Evolutionary conservation across 2,113 vertebrate species (phyloP).

Genomic region (Brachypteracias leptosomus): DNA sequence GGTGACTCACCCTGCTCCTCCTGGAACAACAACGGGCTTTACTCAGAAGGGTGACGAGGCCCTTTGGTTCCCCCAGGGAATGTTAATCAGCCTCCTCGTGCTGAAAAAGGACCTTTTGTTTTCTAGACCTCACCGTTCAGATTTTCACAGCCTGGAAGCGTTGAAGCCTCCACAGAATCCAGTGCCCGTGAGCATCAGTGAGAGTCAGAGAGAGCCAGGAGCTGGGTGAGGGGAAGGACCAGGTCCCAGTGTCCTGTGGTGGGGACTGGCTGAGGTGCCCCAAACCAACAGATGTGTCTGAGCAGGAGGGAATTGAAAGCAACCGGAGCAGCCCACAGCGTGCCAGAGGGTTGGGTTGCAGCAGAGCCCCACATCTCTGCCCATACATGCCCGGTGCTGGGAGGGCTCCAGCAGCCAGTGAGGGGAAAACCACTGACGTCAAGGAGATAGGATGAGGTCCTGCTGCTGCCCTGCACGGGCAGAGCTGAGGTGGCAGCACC

Average conservation of each 20-base stretch:
- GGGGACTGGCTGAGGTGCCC: background rate
- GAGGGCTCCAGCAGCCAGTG: background rate
- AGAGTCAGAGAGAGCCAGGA: fast-evolving
- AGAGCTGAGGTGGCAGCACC: background rate
- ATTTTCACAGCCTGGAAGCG: fast-evolving
- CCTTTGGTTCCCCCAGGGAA: background rate
- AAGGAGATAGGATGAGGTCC: background rate
- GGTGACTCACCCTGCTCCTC: constrained; percentile 44
- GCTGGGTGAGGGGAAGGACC: fast-evolving
- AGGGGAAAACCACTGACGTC: constrained; percentile 33
- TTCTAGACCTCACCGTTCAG: background rate
- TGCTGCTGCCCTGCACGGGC: background rate
- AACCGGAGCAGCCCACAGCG: background rate
- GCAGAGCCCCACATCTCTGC: background rate
- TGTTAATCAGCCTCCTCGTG: constrained; percentile 11
- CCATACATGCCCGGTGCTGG: background rate
- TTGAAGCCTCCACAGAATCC: background rate
- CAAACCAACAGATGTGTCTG: background rate
- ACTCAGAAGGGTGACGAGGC: constrained; percentile 5
- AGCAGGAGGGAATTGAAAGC: background rate
- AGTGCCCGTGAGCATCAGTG: fast-evolving
- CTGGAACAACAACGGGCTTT: background rate
- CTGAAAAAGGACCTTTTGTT: constrained; percentile 2
- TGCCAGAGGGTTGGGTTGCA: background rate
- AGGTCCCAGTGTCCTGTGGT: background rate